Conservation (phyloP, 2,888 invertebrate genomes). For the Tenthredo amoena region DNA sequence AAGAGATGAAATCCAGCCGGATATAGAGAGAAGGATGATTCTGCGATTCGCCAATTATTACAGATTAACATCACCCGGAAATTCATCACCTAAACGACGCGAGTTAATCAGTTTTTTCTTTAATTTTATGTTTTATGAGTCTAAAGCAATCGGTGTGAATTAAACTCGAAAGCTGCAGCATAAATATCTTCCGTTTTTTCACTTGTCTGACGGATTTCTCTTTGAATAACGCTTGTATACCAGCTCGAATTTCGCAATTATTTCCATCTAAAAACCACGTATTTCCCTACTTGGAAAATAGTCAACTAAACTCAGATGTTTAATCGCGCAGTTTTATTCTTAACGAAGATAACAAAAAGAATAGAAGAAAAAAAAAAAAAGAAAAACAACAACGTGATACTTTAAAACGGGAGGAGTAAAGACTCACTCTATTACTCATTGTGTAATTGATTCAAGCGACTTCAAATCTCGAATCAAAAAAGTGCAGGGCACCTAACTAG, state of each 20-base stretch:
- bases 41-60: background rate
- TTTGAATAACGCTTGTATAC: background rate
- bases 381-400: background rate
- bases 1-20: background rate
- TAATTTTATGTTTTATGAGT: background rate
- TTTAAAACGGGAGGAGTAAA: background rate
- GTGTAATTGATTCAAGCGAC: background rate
- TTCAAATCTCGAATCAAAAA: background rate
- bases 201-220: background rate
- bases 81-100: background rate
- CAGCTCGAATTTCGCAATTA: slow-evolving; percentile 1
- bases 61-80: slow-evolving; percentile 16
- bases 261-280: background rate
- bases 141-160: background rate
- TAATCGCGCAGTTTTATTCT: slow-evolving; percentile 15
- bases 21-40: background rate
- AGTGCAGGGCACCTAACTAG: background rate
- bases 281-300: slow-evolving; percentile 1
- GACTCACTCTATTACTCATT: background rate
- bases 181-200: background rate
- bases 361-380: background rate
- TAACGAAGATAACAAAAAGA: background rate
- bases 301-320: background rate
- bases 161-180: background rate
- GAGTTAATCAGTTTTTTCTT: background rate